Base-by-base conservation (phyloP, 1,140 invertebrate species). In the Drosophila lini region DNA sequence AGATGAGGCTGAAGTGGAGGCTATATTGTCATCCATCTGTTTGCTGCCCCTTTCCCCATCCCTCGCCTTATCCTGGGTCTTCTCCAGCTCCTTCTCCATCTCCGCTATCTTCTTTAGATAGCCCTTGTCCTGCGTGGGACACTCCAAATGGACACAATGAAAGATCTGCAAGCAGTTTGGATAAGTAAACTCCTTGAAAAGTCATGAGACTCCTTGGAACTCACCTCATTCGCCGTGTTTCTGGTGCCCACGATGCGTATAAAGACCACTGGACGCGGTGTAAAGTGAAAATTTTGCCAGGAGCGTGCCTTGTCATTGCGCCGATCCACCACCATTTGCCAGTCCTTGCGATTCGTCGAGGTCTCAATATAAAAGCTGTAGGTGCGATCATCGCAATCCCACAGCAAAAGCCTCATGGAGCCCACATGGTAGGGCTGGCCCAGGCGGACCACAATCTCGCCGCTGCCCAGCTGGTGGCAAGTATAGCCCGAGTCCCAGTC, bases 401-500 rank as follows among this genome's bases (percentile, higher is more conserved):
- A 99, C 55, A 99, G 93, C 45, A 99, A 93, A 83, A 99, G 93
- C 83, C 97, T 95, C 94, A 99, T 96, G 8, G 97, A 98, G 50
- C 96, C 95, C 57, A 99, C 95, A 71, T 98, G 94, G 93, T 98
- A 99, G 2, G 99, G 98, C 93, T 99, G 99, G 19, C 97, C 97
- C 65, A 99, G 94, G 93, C 99, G 98, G 61, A 99, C 96, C 70
- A 98, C 94, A 90, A 99, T 99, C 70, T 96, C 95, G 34, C 98
- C 98, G 84, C 96, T 98, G 73, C 98, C 98, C 41, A 99, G 93
- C 93, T 99, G 98, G 94, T 99, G 99, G 93, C 98, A 99, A 3
- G 98, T 99, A 93, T 99, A 99, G 50, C 99, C 91, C 5, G 96
- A 97, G 93, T 99, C 98, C 98, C 98, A 99, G 94, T 99, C 98